phyloP scores from a whole-genome alignment of 2,888 invertebrate genomes.

The Conomelus anceps region DNA sequence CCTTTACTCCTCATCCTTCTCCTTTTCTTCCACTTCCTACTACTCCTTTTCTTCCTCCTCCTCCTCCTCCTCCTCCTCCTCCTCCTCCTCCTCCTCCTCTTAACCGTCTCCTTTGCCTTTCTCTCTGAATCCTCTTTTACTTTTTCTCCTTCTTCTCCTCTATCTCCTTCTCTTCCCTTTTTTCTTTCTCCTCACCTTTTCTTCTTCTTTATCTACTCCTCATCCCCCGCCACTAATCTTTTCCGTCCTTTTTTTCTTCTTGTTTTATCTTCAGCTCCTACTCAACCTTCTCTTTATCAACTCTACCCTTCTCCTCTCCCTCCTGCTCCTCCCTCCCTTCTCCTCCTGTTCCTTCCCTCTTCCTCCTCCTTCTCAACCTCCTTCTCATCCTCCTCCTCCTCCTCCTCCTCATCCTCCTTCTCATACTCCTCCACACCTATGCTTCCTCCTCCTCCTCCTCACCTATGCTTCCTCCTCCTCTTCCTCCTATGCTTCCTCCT shows the following conservation, averaged over 20 bases:
- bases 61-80: background rate
- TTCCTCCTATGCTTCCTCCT: background rate
- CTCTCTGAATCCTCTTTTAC: background rate
- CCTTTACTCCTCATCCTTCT: no score
- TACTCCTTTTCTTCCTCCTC: background rate
- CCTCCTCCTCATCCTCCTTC: no score
- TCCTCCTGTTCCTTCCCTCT: background rate
- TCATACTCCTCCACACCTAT: no score
- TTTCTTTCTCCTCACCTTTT: background rate
- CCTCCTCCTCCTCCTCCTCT: background rate
- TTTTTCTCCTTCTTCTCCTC: background rate
- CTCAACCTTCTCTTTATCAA: background rate
- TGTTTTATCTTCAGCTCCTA: no score
- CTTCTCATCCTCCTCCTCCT: no score
- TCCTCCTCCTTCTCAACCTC: no score
- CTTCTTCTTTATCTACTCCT: background rate
- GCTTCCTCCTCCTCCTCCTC: background rate
- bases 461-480: background rate
- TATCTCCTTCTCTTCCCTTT: background rate
- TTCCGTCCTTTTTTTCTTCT: background rate
- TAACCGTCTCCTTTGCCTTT: no score
- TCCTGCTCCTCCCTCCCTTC: background rate
- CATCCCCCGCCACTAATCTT: background rate
- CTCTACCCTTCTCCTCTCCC: background rate
- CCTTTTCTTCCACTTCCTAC: no score